Evolutionary conservation across 2,797 vertebrate species (phyloP).

Genomic region (Malurus splendens): DNA sequence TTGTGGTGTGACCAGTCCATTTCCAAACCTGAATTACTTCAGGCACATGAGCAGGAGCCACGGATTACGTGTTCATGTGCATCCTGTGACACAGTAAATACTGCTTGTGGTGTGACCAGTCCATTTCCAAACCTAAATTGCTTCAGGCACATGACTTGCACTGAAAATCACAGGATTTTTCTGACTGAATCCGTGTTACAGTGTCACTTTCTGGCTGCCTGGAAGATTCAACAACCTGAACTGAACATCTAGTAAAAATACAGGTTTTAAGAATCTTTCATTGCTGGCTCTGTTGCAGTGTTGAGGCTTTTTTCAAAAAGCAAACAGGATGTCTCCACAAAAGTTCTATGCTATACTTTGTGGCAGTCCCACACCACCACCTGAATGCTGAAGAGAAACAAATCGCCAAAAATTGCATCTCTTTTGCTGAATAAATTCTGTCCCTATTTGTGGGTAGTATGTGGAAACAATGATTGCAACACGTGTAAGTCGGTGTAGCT

Average conservation of each 20-base stretch:
- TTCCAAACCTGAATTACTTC: background rate
- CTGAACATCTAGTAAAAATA: background rate
- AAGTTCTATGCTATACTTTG: accelerated
- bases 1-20: background rate
- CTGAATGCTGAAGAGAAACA: background rate
- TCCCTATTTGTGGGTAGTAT: background rate
- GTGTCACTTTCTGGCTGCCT: background rate
- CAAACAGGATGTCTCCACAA: background rate
- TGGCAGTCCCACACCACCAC: background rate
- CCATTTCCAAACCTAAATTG: background rate
- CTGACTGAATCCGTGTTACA: background rate
- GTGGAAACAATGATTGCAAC: background rate
- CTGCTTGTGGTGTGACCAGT: background rate
- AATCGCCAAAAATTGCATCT: background rate
- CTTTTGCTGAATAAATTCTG: background rate
- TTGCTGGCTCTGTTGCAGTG: background rate
- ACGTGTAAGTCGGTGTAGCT: background rate
- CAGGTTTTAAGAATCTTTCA: background rate
- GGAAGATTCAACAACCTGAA: background rate
- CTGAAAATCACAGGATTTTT: background rate
- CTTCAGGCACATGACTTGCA: background rate
- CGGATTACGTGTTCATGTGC: background rate
- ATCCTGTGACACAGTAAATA: background rate
- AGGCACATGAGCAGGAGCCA: background rate
- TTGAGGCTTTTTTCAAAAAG: background rate